Percentiles rank a stretch among this genome's conserved stretches.
These are phyloP conservation scores for Drosophila truncata DNA, from an alignment of 1,140 invertebrate species.

Conservation along the genomic window DNA sequence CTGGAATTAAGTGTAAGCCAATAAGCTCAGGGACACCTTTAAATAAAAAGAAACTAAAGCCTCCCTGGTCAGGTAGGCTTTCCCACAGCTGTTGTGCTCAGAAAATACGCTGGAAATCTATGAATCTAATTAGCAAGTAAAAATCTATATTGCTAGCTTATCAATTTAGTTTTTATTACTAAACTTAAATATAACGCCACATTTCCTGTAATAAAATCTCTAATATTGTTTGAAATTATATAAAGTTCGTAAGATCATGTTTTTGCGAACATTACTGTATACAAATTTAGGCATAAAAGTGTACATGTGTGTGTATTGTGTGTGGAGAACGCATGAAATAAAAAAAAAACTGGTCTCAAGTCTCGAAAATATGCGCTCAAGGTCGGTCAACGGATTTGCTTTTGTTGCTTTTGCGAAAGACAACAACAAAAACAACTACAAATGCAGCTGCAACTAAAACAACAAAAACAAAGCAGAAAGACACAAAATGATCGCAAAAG, in stretches of 20 bases:
- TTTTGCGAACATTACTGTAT: slow-evolving; percentile 17
- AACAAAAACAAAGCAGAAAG: slow-evolving; percentile 25
- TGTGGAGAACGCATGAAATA: slow-evolving; percentile 55
- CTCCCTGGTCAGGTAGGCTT: not conserved
- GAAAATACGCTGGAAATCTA: slow-evolving; percentile 2
- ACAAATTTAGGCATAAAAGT: slow-evolving; percentile 6
- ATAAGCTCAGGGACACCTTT: slow-evolving; percentile 57
- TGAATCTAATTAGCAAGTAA: not conserved
- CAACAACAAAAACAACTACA: slow-evolving; percentile 25
- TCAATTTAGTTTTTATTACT: too few species aligned
- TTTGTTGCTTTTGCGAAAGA: slow-evolving; percentile 54
- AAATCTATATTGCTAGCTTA: too few species aligned
- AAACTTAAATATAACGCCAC: too few species aligned
- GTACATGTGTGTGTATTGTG: not conserved
- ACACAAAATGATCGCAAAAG: slow-evolving; percentile 51
- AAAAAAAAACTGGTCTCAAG: slow-evolving; percentile 65
- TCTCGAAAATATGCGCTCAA: slow-evolving; percentile 75
- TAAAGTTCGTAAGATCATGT: not conserved
- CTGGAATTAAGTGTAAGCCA: slow-evolving; percentile 79
- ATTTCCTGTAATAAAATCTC: not conserved
- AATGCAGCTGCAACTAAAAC: slow-evolving; percentile 38
- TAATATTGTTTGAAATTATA: not conserved
- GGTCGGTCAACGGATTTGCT: slow-evolving; percentile 82
- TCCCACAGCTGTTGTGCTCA: slow-evolving; percentile 4
- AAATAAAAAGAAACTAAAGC: slow-evolving; percentile 55